Conservation (phyloP, 2,888 invertebrate species). For the Cheilosia soror region DNA sequence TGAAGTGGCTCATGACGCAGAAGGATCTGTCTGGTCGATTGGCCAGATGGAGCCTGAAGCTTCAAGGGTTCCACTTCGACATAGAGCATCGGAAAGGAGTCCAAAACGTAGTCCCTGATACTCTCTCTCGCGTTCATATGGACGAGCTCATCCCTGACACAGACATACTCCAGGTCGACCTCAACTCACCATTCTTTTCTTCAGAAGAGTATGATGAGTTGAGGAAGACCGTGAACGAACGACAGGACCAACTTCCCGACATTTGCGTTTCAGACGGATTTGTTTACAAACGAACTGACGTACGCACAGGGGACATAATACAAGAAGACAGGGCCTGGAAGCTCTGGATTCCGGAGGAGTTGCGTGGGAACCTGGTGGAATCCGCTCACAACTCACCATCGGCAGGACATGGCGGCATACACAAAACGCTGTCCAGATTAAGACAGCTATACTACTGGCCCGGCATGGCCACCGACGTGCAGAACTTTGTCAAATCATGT, state of each 20-base stretch:
- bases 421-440: background rate
- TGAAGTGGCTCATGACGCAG: background rate
- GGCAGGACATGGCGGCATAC: background rate
- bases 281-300: background rate
- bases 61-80: background rate
- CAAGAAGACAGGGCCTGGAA: background rate
- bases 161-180: too few species aligned
- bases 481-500: too few species aligned
- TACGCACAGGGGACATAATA: background rate
- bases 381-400: background rate
- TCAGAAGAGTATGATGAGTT: conserved; percentile 10
- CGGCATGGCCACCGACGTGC: too few species aligned
- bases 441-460: too few species aligned
- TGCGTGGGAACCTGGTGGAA: background rate
- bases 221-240: background rate
- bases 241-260: background rate
- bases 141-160: too few species aligned
- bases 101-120: too few species aligned
- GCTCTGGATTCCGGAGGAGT: background rate
- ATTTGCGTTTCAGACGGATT: background rate
- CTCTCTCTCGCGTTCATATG: too few species aligned
- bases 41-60: background rate
- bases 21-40: background rate
- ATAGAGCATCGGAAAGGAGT: too few species aligned
- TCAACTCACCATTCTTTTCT: background rate